Evolutionary conservation across 2,113 vertebrate genomes (phyloP).

Genomic region (Edolisoma coerulescens): DNA sequence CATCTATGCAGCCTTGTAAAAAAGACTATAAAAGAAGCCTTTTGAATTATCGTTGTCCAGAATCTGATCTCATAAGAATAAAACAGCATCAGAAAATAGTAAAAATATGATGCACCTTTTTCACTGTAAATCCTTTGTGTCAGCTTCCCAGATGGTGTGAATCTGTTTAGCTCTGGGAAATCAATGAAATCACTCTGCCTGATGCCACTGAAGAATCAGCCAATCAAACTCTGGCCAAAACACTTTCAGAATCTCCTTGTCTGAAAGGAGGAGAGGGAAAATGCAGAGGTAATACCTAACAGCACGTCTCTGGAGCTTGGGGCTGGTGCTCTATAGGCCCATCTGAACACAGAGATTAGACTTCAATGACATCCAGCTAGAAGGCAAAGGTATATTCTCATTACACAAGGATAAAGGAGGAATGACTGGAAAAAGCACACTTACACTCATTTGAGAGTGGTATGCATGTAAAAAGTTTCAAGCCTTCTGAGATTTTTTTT

Average conservation of each 20-base stretch:
- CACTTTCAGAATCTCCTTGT: neutral
- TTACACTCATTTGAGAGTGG: neutral
- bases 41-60: neutral
- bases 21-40: neutral
- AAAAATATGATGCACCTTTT: neutral
- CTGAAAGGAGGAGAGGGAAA: neutral
- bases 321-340: neutral
- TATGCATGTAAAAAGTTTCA: neutral
- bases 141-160: neutral
- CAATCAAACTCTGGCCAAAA: neutral
- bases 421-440: neutral
- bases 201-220: neutral
- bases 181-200: neutral
- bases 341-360: neutral
- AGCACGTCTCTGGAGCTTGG: neutral
- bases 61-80: neutral
- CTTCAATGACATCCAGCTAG: neutral
- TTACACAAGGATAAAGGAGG: neutral
- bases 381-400: neutral
- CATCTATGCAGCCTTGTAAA: neutral
- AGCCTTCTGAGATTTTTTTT: neutral
- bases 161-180: neutral
- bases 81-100: slow-evolving; percentile 2
- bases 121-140: neutral
- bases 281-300: neutral